Base-by-base conservation (phyloP, 2,888 invertebrate genomes). In the Phoronis australis region DNA sequence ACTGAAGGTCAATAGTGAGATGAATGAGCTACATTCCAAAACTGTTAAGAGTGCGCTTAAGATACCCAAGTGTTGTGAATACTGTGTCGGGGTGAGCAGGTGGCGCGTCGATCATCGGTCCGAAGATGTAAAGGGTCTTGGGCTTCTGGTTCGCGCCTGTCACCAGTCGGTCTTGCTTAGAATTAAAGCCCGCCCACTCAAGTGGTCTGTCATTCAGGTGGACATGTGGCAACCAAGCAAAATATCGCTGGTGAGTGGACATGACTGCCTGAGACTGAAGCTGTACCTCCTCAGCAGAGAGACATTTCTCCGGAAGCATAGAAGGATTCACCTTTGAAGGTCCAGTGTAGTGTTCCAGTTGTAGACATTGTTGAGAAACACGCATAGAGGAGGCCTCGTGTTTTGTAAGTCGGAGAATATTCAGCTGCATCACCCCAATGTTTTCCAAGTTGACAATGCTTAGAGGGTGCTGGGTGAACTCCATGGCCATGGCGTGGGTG, bases 401-500 rank as follows among this genome's bases (percentile, higher is more conserved):
- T 15, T 31, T 31, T 31, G 31, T 31, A 15, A 31, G 31, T 31
- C 31, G 31, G 15, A 15, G 31, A 31, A 31, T 31, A 9, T 31
- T 31, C 31, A 31, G 9, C 31, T 31, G 9, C 31, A 31, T 31
- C 31, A 31, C 31, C 9, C 31, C 42, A 42, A 23, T 18, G 24
- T 42, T 42, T 15, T 24, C 42, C 23, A 9, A 23, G 6, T 42
- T 12, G 42, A 42, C 23, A 26, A 42, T 42, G 24, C 25, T n/a
- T 5, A 24, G 23, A 42, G 42, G 42, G 23, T 42, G 20, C 23
- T 22, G 20, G 20, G 20, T 15, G 24, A 42, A 42, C 42, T 42
- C 42, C 20, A 22, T 15, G 42, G 18, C 27, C 42, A 42, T 42
- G 42, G 24, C 18, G 18, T 42, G 42, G 9, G 42, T 42, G 22